Evolutionary conservation across 2,888 invertebrate genomes (phyloP).

Genomic region (Hybos culiciformis): DNA sequence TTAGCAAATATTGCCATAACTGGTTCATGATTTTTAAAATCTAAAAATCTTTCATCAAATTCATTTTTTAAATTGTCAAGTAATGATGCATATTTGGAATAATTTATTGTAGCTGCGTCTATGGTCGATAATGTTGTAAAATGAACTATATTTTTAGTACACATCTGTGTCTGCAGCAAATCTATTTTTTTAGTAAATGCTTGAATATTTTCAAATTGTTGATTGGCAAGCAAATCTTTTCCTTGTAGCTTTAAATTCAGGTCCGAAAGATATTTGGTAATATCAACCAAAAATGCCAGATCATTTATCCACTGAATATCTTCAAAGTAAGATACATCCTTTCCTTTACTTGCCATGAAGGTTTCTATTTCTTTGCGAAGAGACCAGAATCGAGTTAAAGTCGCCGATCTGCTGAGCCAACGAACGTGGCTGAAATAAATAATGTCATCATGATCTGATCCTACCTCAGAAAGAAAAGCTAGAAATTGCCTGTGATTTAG

Average conservation of each 20-base stretch:
- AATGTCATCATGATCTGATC: constrained; percentile 1
- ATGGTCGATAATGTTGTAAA: neutral
- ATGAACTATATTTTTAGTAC: constrained; percentile 1
- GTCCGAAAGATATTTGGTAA: neutral
- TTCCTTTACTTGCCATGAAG: neutral
- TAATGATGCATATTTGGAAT: neutral
- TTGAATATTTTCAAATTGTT: constrained; percentile 1
- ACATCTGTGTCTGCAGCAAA: neutral
- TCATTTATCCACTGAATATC: constrained; percentile 1
- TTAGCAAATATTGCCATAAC: neutral
- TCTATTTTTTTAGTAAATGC: neutral
- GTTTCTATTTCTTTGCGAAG: constrained; percentile 1
- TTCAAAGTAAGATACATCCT: constrained; percentile 1
- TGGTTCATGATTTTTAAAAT: constrained; percentile 1
- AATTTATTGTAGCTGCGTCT: neutral
- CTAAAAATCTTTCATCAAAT: constrained; percentile 2
- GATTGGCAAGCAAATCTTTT: neutral
- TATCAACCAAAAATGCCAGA: constrained; percentile 2
- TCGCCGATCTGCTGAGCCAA: constrained; percentile 2
- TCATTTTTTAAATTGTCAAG: neutral
- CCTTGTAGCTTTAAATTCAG: constrained; percentile 4
- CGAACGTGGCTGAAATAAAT: constrained; percentile 1
- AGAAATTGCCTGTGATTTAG: constrained; percentile 1
- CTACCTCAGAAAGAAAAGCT: constrained; percentile 1
- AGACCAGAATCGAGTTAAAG: constrained; percentile 1